Evolutionary conservation across 2,888 invertebrate genomes (phyloP).

Genomic region (Clunio marinus): DNA sequence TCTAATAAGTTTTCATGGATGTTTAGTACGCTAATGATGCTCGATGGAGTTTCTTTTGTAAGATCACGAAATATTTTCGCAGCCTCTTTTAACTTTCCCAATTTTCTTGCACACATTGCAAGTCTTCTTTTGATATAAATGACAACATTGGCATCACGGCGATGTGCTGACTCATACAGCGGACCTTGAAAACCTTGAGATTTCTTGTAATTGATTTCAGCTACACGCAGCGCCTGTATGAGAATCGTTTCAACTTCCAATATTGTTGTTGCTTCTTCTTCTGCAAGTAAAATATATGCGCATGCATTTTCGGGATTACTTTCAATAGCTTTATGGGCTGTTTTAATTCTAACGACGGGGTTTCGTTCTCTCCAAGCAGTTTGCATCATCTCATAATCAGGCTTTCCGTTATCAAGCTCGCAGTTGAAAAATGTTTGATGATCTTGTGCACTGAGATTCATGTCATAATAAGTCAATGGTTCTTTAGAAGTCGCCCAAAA

Average conservation of each 20-base stretch:
- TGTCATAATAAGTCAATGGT: conserved; percentile 96
- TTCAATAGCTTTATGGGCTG: conserved; percentile 83
- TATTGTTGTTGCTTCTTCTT: conserved; percentile 93
- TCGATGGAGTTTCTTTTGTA: conserved; percentile 90
- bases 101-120: conserved; percentile 95
- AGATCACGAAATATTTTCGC: conserved; percentile 95
- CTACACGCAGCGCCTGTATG: conserved; percentile 77
- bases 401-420: conserved; percentile 79
- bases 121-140: conserved; percentile 90
- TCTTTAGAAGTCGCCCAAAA: conserved; percentile 88
- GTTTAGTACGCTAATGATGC: conserved; percentile 83
- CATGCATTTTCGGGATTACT: conserved; percentile 89
- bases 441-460: conserved; percentile 98
- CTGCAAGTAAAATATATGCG: conserved; percentile 90
- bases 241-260: conserved; percentile 79
- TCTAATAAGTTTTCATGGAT: conserved; percentile 97
- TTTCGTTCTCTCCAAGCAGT: conserved; percentile 95
- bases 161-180: conserved; percentile 69
- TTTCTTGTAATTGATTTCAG: conserved; percentile 73
- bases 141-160: conserved; percentile 87
- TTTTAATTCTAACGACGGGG: conserved; percentile 76
- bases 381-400: conserved; percentile 91
- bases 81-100: conserved; percentile 91
- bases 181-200: conserved; percentile 73
- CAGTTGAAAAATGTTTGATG: conserved; percentile 96